Conservation (phyloP, 2,797 vertebrate genomes). For the Cygnus olor region DNA sequence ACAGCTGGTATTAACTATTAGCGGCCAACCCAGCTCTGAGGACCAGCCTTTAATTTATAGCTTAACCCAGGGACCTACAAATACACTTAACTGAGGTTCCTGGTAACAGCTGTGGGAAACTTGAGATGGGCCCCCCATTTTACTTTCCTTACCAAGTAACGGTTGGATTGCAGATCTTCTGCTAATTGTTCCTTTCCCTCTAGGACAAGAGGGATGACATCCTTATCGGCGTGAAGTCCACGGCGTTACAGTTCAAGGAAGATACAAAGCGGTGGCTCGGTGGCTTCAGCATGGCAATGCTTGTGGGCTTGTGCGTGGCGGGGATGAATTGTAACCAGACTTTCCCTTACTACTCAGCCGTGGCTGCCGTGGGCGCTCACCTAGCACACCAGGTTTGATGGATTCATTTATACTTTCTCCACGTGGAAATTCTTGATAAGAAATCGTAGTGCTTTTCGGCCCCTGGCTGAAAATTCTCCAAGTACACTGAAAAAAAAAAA, state of each 20-base stretch:
- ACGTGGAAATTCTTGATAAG: background rate
- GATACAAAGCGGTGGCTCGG: constrained; percentile 91
- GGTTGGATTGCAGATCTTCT: background rate
- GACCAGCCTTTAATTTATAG: background rate
- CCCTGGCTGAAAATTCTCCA: background rate
- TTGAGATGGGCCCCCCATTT: background rate
- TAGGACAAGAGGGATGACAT: constrained; percentile 94
- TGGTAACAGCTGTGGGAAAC: background rate
- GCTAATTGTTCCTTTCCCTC: background rate
- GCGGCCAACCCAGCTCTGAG: background rate
- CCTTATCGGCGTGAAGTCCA: constrained; percentile 91
- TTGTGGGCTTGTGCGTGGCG: constrained; percentile 82
- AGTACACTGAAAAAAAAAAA: background rate
- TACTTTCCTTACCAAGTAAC: background rate
- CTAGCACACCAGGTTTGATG: constrained; percentile 87
- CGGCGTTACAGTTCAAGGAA: constrained; percentile 88
- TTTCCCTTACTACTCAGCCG: constrained; percentile 84
- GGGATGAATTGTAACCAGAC: constrained; percentile 88
- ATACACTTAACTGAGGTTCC: background rate
- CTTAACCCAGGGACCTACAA: background rate
- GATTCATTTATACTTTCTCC: background rate
- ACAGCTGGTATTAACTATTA: background rate
- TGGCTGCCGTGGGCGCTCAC: constrained; percentile 83
- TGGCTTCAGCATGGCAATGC: constrained; percentile 88
- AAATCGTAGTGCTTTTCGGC: background rate